Base-by-base conservation (phyloP, 2,113 vertebrate genomes). In the Vulpes lagopus region DNA sequence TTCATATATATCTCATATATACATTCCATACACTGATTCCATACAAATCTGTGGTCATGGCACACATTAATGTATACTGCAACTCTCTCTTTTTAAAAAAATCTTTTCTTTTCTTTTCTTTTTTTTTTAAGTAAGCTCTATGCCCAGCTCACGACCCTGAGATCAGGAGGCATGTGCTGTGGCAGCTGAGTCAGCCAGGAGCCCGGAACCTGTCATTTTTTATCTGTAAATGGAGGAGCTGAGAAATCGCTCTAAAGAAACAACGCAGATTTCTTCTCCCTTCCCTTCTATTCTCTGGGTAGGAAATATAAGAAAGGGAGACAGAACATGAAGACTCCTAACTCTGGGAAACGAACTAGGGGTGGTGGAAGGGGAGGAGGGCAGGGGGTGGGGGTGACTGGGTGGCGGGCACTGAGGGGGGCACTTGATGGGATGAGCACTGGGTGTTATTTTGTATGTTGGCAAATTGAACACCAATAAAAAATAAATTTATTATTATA, bases 231-330 rank as follows among this genome's bases (percentile, higher is more conserved):
- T 71, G 22, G 14, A 86, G 23, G 43, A 93, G 14, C 59, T 76
- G 55, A 87, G n/a, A 94, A 93, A 89, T 30, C 55, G 73, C 49
- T 93, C 32, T 84, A 89, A 71, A 92, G 76, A 90, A 78, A 96
- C 11, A 84, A 55, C 59, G 20, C 22, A 80, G 35, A 94, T 43
- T 43, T 43, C 43, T 43, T 43, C 43, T 43, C 43, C 43, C 43
- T 43, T 43, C 43, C 6, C 43, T 43, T 43, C 43, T 43, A 43
- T 43, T 43, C 43, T 3, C 43, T 43, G 43, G 43, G 43, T 43
- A 43, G 43, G 43, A 43, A 43, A 43, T 43, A 43, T 43, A 1
- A 43, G 43, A 7, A 43, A 43, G 43, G 43, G 43, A 43, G 43
- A 43, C 43, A 43, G 43, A 43, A 43, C 43, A 43, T 43, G 43